A percentile compares a stretch with the other conserved stretches of the same genome.
phyloP scores from a whole-genome alignment of 2,888 invertebrate genomes.

The Cyaniris semiargus region DNA sequence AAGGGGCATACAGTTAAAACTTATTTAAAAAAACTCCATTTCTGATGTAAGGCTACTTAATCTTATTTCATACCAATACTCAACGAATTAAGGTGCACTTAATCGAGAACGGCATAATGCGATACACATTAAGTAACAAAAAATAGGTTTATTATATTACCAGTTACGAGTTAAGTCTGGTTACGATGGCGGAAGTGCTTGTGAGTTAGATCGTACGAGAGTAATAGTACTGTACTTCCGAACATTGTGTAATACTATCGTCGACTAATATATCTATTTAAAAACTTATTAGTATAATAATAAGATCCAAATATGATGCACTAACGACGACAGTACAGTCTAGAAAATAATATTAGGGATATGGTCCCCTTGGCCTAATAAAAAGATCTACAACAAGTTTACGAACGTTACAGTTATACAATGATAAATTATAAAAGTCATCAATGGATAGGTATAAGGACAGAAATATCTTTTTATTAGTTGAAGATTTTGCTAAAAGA shows the following conservation, averaged over 20 bases:
- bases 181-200: slow-evolving; percentile 51
- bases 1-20: too few species aligned
- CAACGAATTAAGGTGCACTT: slow-evolving; percentile 21
- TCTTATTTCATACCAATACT: background rate
- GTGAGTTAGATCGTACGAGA: slow-evolving; percentile 41
- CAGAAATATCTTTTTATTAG: too few species aligned
- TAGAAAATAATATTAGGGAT: too few species aligned
- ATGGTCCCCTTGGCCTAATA: too few species aligned
- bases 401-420: too few species aligned
- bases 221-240: slow-evolving; percentile 10
- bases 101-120: slow-evolving; percentile 16
- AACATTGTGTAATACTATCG: slow-evolving; percentile 1
- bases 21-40: too few species aligned
- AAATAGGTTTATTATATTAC: slow-evolving; percentile 16
- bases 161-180: slow-evolving; percentile 43
- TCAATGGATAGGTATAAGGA: too few species aligned
- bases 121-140: slow-evolving; percentile 17
- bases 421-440: too few species aligned
- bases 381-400: too few species aligned
- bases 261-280: background rate
- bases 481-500: too few species aligned
- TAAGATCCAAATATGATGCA: background rate
- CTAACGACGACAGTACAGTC: too few species aligned
- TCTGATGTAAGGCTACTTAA: background rate
- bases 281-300: background rate